Evolutionary conservation across 2,888 invertebrate genomes (phyloP).

Genomic region (Cyclophora albipunctata): DNA sequence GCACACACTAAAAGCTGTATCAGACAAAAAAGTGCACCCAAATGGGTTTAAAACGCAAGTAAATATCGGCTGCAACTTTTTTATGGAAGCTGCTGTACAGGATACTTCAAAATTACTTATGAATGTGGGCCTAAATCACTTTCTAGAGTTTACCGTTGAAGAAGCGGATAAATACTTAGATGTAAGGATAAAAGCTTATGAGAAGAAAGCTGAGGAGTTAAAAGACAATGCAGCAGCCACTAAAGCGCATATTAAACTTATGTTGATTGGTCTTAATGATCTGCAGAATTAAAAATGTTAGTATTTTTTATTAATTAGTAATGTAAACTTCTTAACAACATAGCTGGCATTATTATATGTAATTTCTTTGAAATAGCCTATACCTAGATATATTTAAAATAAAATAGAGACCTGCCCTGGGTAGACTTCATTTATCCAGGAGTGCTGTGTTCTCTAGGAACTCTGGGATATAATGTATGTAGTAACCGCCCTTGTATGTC

Average conservation of each 20-base stretch:
- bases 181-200: constrained; percentile 79
- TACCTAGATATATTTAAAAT: too few species aligned
- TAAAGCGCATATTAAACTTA: constrained; percentile 86
- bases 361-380: too few species aligned
- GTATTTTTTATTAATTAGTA: too few species aligned
- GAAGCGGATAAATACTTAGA: constrained; percentile 84
- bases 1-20: constrained; percentile 79
- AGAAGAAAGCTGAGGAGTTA: constrained; percentile 77
- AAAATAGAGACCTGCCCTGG: too few species aligned
- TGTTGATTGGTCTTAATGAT: constrained; percentile 81
- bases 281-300: constrained; percentile 43
- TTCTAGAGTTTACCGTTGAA: constrained; percentile 80
- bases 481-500: too few species aligned
- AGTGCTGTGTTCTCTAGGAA: too few species aligned
- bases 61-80: constrained; percentile 90
- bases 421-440: too few species aligned
- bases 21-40: constrained; percentile 69
- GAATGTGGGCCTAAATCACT: constrained; percentile 85
- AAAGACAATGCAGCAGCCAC: constrained; percentile 80
- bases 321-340: too few species aligned
- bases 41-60: constrained; percentile 70
- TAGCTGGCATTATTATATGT: too few species aligned
- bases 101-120: constrained; percentile 80
- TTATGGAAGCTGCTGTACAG: constrained; percentile 83
- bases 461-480: too few species aligned